Conservation (phyloP, 2,797 vertebrate species). For the Parauchenoglanis ngamensis region DNA sequence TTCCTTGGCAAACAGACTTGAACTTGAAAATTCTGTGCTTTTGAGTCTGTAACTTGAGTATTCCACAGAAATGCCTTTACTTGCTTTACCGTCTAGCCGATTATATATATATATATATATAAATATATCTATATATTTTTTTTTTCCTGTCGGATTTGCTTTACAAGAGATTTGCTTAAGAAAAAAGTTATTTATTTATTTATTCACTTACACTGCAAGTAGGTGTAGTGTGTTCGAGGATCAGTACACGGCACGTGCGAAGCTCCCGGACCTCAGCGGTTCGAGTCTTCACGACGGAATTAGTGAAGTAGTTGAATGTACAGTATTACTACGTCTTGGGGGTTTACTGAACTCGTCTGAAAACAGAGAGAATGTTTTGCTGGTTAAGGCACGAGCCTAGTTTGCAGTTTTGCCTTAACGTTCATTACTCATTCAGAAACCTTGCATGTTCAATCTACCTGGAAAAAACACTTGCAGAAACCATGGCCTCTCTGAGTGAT, state of each 20-base stretch:
- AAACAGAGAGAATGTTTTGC: constrained; percentile 42
- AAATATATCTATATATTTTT: constrained; percentile 21
- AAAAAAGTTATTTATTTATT: constrained; percentile 60
- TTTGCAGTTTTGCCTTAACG: constrained; percentile 56
- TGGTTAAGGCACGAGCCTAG: constrained; percentile 49
- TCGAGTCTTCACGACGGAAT: constrained; percentile 28
- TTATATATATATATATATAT: constrained; percentile 24
- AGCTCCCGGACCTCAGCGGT: neutral
- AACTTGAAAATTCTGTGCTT: constrained; percentile 54
- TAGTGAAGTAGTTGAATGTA: constrained; percentile 57
- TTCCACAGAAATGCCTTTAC: constrained; percentile 60
- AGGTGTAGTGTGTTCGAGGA: constrained; percentile 38
- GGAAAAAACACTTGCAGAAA: constrained; percentile 30
- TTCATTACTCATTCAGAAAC: constrained; percentile 35
- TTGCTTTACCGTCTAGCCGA: constrained; percentile 45
- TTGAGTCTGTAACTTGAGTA: constrained; percentile 51
- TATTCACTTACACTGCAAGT: constrained; percentile 59
- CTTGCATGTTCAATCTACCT: constrained; percentile 49
- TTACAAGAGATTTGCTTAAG: constrained; percentile 51
- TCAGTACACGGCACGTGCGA: constrained; percentile 23
- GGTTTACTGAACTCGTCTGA: constrained; percentile 45
- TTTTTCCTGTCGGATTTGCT: constrained; percentile 41
- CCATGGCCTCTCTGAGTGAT: constrained; percentile 17
- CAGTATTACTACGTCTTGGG: constrained; percentile 55
- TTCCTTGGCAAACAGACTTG: constrained; percentile 55